Base-by-base conservation (phyloP, 1,140 invertebrate species). In the Drosophila ercepeae region DNA sequence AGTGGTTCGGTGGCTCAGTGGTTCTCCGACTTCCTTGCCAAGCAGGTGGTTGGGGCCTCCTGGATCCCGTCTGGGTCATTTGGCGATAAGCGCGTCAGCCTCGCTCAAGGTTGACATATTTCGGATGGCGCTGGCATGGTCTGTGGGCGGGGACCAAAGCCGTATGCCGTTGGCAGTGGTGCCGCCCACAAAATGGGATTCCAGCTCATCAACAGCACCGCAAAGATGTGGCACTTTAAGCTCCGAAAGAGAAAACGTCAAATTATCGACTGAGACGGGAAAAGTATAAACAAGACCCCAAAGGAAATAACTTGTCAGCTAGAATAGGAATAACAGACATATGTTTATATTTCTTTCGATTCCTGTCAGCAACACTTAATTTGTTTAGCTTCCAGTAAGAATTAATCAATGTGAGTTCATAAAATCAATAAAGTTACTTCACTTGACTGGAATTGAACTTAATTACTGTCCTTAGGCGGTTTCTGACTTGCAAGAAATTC, bases 261-360 rank as follows among this genome's bases (percentile, higher is more conserved):
- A 45, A 79, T 55, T 70, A 36, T 79, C 65, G 55, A 63, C 44
- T 29, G 27, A 63, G 59, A 50, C 57, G 58, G 19, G 53, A 51
- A 59, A 44, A 36, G 52, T 46, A 71, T 53, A 58, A 63, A 51
- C 51, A 23, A 69, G 46, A 32, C 41, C 72, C 42, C 42, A 76
- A 81, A 61, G 72, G 42, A 75, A 81, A 82, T 58, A 60, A 53
- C 55, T 72, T 76, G 78, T 76, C 72, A 76, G 65, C 60, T 50
- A 52, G 25, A 29, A 52, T 68, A 14, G 29, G 27, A 27, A 32
- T 18, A 29, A 0, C 36, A 16, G 16, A 52, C 57, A 41, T 63
- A 29, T 61, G 23, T 58, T 55, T 3, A n/a, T 9, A 23, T 4
- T 13, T 27, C 5, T 27, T 9, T 32, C 8, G 9, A 9, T 0